phyloP scores from a whole-genome alignment of 2,888 invertebrate genomes.

The Antheraea assamensis region DNA sequence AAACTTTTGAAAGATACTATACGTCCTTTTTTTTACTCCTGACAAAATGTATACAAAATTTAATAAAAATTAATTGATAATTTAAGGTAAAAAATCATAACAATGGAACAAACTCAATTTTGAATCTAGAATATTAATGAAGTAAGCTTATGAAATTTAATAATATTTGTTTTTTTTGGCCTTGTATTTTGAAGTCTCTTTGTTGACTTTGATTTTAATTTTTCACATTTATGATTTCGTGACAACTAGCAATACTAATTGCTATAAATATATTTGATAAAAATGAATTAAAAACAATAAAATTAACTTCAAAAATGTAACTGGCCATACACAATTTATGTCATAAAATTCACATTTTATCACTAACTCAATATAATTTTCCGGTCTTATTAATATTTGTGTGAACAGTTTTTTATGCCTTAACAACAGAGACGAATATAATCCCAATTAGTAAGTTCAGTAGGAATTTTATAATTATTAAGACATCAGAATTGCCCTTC shows the following conservation, averaged over 20 bases:
- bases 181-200: not conserved
- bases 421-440: conserved; percentile 36
- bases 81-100: no score
- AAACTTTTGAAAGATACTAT: no score
- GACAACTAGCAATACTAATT: not conserved
- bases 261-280: not conserved
- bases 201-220: not conserved
- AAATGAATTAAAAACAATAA: not conserved
- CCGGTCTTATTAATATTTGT: conserved; percentile 40
- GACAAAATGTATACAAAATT: no score
- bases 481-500: conserved; percentile 41
- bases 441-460: conserved; percentile 46
- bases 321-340: not conserved
- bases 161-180: no score
- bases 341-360: conserved; percentile 27
- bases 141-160: no score
- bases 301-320: not conserved
- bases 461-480: conserved; percentile 46
- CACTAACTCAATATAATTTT: conserved; percentile 34
- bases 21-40: no score
- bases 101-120: no score
- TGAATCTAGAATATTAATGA: no score
- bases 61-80: no score
- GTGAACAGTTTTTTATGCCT: conserved; percentile 35
- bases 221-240: not conserved